Base-by-base conservation (phyloP, 2,113 vertebrate genomes). In the Hydrolagus affinis region DNA sequence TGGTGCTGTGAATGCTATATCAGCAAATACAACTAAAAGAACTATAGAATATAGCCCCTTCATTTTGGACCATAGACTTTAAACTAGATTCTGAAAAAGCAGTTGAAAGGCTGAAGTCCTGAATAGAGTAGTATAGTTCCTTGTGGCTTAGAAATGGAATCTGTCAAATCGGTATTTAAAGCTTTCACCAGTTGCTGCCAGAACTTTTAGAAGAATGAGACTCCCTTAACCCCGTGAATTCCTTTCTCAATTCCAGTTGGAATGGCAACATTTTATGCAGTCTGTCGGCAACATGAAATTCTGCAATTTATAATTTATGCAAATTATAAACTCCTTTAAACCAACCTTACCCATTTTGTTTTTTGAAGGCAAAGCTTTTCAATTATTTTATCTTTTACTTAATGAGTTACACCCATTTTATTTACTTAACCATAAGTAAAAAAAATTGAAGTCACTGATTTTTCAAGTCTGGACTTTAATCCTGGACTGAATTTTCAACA, bases 161-260 rank as follows among this genome's bases (percentile, higher is more conserved):
- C 93, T 87, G 90, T 96, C 93, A 95, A 95, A 96, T 95, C 95
- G 94, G 94, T 95, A 96, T 96, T 97, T 96, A 96, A 98, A 97
- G 95, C 93, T 94, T 96, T 92, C 92, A 93, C 91, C 88, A 94
- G 90, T 92, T 93, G 93, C 94, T 96, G 96, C 95, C 95, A 95
- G 93, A 88, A 88, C 89, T 91, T 94, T 94, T 89, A 94, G 92
- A 91, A 89, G 86, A 90, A 93, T 89, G 93, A 93, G 91, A 94
- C 92, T 93, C 91, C 88, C 91, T 97, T 98, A 98, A 98, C 97
- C 95, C 96, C 94, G 95, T 86, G 88, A 90, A 90, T 89, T 88
- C 95, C 92, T 91, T 90, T 92, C 92, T 93, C 92, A 91, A 85
- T 87, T 83, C 86, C 71, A 19, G 87, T 66, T 88, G 57, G 86